Evolutionary conservation across 2,797 vertebrate species (phyloP).

Genomic region (Pangasius macronema): DNA sequence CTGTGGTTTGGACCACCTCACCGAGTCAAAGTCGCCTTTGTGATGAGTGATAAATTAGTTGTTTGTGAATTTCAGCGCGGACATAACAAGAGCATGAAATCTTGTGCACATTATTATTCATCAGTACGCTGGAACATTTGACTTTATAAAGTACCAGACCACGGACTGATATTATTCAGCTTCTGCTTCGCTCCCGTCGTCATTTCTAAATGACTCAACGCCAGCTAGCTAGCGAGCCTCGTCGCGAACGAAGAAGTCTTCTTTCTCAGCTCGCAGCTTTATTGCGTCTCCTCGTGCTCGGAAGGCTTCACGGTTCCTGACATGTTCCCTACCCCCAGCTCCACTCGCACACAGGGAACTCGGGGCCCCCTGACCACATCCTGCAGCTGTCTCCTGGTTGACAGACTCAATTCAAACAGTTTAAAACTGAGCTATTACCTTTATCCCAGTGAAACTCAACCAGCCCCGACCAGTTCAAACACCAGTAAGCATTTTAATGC

Average conservation of each 20-base stretch:
- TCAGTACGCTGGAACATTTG: background rate
- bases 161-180: background rate
- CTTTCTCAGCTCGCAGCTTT: background rate
- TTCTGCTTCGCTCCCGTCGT: too few relatives aligned
- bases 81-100: background rate
- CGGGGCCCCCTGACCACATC: slow-evolving; percentile 59
- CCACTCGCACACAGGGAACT: slow-evolving; percentile 46
- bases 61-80: background rate
- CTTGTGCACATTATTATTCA: background rate
- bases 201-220: background rate
- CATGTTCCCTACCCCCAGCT: slow-evolving; percentile 58
- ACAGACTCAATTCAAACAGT: slow-evolving; percentile 59
- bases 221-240: background rate
- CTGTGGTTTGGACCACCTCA: background rate
- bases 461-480: slow-evolving; percentile 19
- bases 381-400: slow-evolving; percentile 70
- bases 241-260: too few relatives aligned
- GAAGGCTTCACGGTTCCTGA: slow-evolving; percentile 43
- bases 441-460: slow-evolving; percentile 37
- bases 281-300: background rate
- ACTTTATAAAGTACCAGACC: background rate
- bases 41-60: background rate
- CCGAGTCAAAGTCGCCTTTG: slow-evolving; percentile 19
- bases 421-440: slow-evolving; percentile 51
- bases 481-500: background rate